Evolutionary conservation across 2,113 vertebrate genomes (phyloP).

Genomic region (Calidris pugnax): DNA sequence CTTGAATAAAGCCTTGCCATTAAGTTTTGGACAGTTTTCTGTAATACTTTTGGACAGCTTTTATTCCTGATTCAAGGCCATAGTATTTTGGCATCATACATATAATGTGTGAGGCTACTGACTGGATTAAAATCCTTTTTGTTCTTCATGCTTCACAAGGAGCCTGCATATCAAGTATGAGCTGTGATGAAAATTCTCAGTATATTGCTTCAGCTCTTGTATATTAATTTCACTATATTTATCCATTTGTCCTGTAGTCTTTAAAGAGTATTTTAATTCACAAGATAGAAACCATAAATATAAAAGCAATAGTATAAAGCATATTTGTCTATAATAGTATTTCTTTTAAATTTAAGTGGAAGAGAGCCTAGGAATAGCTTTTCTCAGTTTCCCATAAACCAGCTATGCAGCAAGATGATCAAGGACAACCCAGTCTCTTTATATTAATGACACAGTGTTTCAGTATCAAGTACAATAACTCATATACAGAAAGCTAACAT

Average conservation of each 20-base stretch:
- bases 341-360: not conserved
- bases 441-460: not conserved
- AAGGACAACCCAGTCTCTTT: not conserved
- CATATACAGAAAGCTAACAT: not conserved
- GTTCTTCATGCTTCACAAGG: not conserved
- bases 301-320: not conserved
- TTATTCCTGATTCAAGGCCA: not conserved
- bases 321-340: not conserved
- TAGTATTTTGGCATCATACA: not conserved
- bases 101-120: not conserved
- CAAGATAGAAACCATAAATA: not conserved
- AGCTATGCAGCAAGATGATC: not conserved
- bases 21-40: not conserved
- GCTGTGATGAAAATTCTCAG: not conserved
- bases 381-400: not conserved
- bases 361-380: not conserved
- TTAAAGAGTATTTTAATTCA: not conserved
- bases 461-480: not conserved
- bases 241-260: not conserved
- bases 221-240: not conserved
- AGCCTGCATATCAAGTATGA: not conserved
- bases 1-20: not conserved
- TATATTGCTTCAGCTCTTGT: not conserved
- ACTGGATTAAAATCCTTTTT: not conserved
- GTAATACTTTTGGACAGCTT: not conserved